Evolutionary conservation across 2,888 invertebrate genomes (phyloP).

Genomic region (Elmis aenea): DNA sequence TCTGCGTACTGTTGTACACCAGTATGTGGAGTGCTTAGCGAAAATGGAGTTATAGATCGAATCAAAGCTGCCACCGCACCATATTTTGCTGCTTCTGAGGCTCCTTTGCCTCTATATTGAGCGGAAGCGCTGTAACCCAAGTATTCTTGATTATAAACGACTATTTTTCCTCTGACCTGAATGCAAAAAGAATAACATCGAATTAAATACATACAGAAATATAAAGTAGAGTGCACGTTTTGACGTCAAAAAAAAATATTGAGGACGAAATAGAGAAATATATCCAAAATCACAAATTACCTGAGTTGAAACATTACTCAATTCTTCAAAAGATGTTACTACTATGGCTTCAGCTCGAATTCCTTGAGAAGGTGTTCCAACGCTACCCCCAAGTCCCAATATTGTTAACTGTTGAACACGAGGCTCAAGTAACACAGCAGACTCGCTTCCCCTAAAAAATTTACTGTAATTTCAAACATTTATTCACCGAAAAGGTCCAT

Average conservation of each 20-base stretch:
- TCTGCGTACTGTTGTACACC: conserved; percentile 61
- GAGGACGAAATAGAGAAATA: no score
- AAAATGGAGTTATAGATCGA: conserved; percentile 70
- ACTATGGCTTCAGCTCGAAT: conserved; percentile 68
- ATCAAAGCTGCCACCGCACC: conserved; percentile 73
- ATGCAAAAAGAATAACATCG: no score
- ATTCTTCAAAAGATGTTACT: conserved; percentile 61
- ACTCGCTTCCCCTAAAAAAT: conserved; percentile 62
- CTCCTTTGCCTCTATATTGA: conserved; percentile 60
- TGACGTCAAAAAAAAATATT: no score
- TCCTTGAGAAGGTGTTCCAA: conserved; percentile 65
- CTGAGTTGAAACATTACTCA: conserved; percentile 50
- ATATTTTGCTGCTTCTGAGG: conserved; percentile 61
- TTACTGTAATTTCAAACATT: no score
- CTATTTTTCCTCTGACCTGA: conserved; percentile 65
- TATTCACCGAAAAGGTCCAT: no score
- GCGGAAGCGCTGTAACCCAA: conserved; percentile 62
- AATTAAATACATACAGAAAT: no score
- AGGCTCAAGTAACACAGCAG: conserved; percentile 59
- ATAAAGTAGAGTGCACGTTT: no score
- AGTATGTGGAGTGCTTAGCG: conserved; percentile 72
- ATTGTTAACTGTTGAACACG: conserved; percentile 57
- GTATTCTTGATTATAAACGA: conserved; percentile 66
- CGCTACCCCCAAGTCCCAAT: conserved; percentile 65
- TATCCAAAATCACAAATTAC: conserved; percentile 41